Evolutionary conservation across 2,113 vertebrate genomes (phyloP), one percentile per base, ranked within the genome.

Genomic region (Halcyon malimbica): DNA sequence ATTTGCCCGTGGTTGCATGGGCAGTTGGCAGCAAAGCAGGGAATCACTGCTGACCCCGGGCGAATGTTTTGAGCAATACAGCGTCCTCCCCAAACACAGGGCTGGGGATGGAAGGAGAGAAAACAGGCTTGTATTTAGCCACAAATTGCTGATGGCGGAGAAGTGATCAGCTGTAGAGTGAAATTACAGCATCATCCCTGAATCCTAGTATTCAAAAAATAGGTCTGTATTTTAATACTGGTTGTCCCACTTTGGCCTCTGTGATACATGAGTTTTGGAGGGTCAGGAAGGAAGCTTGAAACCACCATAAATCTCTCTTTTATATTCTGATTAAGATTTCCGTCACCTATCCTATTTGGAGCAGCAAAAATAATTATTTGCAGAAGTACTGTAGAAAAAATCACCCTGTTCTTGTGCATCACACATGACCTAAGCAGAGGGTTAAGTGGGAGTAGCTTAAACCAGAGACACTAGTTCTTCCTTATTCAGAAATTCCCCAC

Each of bases 101-200:
- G 16, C 10, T 39, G n/a, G 14, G 37, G 13, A 42, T 93, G 39
- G 46, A 79, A 56, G 35, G 12, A 31, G 31, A 67, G 73, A 37
- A 78, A 67, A 51, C 11, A 35, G n/a, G 5, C 21, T 86, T 53
- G 8, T 24, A 18, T 53, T 84, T 16, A 28, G 60, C 17, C 64
- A 59, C 37, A 16, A 57, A 48, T 46, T 65, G 19, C 41, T 6
- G 1, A 65, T 11, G 19, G 65, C 51, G 64, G 39, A 76, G 37
- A 64, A 78, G 23, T 0, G 0, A 31, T 51, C 46, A 39, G n/a
- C 26, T 57, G 54, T 50, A 69, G 26, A 35, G 20, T 12, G 29
- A 79, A 84, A 93, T 51, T 20, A 57, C 24, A 41, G 8, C 26
- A 44, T 41, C 11, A 11, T 41, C 78, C 39, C 69, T 35, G 20